Evolutionary conservation across 2,113 vertebrate genomes (phyloP), one percentile per base, ranked within the genome.

Genomic region (Conger conger): DNA sequence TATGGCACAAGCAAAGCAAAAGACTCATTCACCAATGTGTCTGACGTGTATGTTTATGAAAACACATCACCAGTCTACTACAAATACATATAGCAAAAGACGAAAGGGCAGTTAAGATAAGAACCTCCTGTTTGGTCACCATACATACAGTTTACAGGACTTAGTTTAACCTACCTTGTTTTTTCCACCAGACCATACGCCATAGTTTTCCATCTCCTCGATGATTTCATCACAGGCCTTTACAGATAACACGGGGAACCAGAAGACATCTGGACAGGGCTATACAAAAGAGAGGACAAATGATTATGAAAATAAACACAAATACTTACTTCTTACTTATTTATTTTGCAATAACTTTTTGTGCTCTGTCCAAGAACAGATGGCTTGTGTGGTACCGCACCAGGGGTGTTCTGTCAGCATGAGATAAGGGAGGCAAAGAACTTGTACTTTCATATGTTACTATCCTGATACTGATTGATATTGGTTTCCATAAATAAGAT

Each of bases 211-310:
- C 97, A 99, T 99, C 93, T 99, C 98, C 89, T 97, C 95, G 0
- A 99, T 97, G 68, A 99, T 42, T 87, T 99, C 97, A 90, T 99
- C 97, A 91, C 98, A 99, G 81, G 96, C 96, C 79, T 94, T 85
- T 81, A 96, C 96, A 38, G 98, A 96, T 92, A 99, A 95, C 88
- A 99, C 96, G 4, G 98, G 98, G 90, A 99, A 99, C 98, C 98
- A 99, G 93, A 97, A 99, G 20, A 99, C 98, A 96, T 99, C 98
- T 89, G 98, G 96, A 90, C 98, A 99, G 0, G 98, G 98, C 98
- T 99, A 90, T 23, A 60, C 20, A 60, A 60, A 93, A 93, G 8
- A 86, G 0, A 78, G 5, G 63, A 30, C 13, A 88, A n/a, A 78
- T 0, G 36, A n/a, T 57, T 42, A 63, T 8, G 27, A 4, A 11